Evolutionary conservation across 2,113 vertebrate genomes (phyloP).

Genomic region (Crotalus viridis): DNA sequence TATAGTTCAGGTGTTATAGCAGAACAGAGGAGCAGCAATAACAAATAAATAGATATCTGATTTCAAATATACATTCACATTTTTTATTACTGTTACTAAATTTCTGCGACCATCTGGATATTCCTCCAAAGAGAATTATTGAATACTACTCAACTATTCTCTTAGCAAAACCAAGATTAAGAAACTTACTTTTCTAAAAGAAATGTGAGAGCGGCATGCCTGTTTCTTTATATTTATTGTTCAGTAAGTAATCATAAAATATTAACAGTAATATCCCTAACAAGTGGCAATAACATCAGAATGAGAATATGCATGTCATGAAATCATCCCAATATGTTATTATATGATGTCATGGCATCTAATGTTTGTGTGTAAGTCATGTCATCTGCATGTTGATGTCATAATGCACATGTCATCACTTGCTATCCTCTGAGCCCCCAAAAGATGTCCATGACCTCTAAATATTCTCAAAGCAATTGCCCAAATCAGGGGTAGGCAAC

Average conservation of each 20-base stretch:
- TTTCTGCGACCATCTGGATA: constrained; percentile 2
- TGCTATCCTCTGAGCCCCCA: not conserved
- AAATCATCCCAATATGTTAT: not conserved
- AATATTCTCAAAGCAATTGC: not conserved
- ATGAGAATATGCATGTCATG: not conserved
- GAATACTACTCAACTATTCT: not conserved
- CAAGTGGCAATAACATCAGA: not conserved
- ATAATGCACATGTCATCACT: not conserved
- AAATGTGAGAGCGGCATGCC: not conserved
- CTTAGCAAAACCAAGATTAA: not conserved
- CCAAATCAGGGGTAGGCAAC: too few relatives aligned
- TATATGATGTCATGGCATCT: not conserved
- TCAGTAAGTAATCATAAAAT: not conserved
- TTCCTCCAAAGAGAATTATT: not conserved
- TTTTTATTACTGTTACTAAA: constrained; percentile 10
- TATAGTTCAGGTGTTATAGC: constrained; percentile 20
- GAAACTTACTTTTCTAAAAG: not conserved
- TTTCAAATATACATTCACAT: not conserved
- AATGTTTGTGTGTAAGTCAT: not conserved
- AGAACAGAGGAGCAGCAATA: not conserved
- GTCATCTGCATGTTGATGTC: not conserved
- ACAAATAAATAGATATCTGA: too few relatives aligned
- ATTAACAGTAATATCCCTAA: not conserved
- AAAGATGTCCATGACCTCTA: not conserved
- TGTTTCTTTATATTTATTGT: not conserved